A percentile compares a stretch with the other conserved stretches of the same genome.
These are phyloP conservation scores for Daboia siamensis DNA, from an alignment of 2,113 vertebrate species.

Conservation along the genomic window DNA sequence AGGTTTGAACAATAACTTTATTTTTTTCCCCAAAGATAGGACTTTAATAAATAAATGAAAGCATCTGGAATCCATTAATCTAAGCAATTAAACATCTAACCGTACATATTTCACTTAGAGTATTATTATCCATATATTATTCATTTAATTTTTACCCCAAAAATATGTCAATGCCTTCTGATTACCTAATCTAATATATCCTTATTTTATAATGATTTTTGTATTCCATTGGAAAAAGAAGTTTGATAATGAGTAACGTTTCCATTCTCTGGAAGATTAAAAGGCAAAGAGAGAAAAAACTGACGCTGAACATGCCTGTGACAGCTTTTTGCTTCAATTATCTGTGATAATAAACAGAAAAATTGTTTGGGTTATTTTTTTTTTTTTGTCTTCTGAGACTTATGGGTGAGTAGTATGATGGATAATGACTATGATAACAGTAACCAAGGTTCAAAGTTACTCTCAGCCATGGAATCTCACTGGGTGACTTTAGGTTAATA, in stretches of 20 bases:
- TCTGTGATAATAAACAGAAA: neutral
- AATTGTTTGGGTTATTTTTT: neutral
- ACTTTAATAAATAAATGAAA: neutral
- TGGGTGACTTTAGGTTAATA: neutral
- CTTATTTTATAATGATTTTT: neutral
- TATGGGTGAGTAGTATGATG: neutral
- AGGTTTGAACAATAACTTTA: neutral
- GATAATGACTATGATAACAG: neutral
- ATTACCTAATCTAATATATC: constrained; percentile 4
- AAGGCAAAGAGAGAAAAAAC: neutral
- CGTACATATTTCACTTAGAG: neutral
- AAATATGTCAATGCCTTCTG: constrained; percentile 1
- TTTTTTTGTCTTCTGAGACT: neutral
- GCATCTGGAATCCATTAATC: neutral
- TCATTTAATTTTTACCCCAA: neutral
- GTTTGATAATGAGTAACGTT: neutral
- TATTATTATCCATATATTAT: neutral
- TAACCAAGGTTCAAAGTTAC: neutral
- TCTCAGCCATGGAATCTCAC: neutral
- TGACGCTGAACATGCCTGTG: neutral
- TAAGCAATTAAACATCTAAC: neutral
- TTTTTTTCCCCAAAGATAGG: too few species aligned
- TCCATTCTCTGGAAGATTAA: neutral
- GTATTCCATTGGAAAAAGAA: neutral
- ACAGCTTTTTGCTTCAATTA: neutral